Evolutionary conservation across 2,797 vertebrate species (phyloP), one percentile per base, ranked within the genome.

Genomic region (Decapterus maruadsi): DNA sequence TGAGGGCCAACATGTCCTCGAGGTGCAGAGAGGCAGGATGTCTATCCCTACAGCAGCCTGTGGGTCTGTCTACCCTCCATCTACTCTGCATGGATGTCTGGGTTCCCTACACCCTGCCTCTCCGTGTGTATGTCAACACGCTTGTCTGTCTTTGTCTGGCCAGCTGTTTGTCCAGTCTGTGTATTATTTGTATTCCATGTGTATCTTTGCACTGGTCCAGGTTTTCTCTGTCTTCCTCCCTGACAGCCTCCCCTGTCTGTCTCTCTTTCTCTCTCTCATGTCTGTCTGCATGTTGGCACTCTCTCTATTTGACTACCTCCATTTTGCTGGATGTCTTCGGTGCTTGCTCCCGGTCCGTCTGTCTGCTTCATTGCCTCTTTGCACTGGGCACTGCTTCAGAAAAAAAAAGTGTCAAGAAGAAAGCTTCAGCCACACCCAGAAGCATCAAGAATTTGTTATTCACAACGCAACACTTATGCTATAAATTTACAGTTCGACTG

Each of bases 151-250:
- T 73, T 34, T 70, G 53, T 67, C 78, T 75, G 38, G 22, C 62
- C 73, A 74, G 80, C 76, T 83, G 73, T 84, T 87, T 81, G 73
- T 87, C 82, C 79, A 81, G 69, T 72, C 76, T 73, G 55, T 87
- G 78, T 81, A 67, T 75, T 78, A 71, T 84, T 87, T 83, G 74
- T 80, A 82, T 86, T 87, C 59, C 6, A 29, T 46, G 40, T 77
- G 68, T 80, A 78, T 78, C 56, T 73, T 31, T 64, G 70, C 62
- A 45, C 58, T 29, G 36, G 40, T 63, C 62, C 60, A 65, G 62
- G 60, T 63, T 76, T 69, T 16, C 68, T 68, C 50, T 43, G 50
- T 72, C 71, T 76, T 54, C 13, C 76, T 65, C 65, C 43, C 51
- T 59, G 65, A 78, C 81, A 80, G 46, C 53, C 54, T 34, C 31